These are phyloP conservation scores for Eristalis intricaria DNA, from an alignment of 2,888 invertebrate genomes.

Conservation along the genomic window DNA sequence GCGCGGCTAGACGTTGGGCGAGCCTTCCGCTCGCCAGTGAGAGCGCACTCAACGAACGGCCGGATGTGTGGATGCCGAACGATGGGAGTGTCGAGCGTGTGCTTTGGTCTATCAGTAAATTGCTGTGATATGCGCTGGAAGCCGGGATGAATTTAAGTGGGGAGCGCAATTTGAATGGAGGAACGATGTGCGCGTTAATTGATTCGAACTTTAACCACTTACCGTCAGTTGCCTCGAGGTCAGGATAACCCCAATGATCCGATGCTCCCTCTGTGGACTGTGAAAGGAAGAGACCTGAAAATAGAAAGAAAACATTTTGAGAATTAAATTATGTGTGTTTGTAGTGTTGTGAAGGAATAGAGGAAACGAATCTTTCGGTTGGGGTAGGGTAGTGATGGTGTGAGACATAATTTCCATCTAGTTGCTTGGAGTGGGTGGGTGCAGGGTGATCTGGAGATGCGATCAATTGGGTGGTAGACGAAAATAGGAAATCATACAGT, in stretches of 20 bases:
- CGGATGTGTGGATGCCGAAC: neutral
- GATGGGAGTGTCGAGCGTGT: conserved; percentile 21
- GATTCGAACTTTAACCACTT: conserved; percentile 73
- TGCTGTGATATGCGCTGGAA: conserved; percentile 18
- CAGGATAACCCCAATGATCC: conserved; percentile 78
- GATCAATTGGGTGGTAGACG: neutral
- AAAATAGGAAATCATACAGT: too few relatives aligned
- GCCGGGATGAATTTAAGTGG: conserved; percentile 2
- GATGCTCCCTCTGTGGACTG: conserved; percentile 36
- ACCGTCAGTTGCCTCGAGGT: conserved; percentile 77
- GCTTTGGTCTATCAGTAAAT: conserved; percentile 34
- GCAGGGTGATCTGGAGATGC: neutral
- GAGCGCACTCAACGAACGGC: conserved; percentile 12
- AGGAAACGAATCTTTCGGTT: neutral
- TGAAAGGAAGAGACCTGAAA: conserved; percentile 45
- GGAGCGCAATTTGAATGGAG: conserved; percentile 59
- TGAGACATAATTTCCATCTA: neutral
- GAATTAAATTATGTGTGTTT: neutral
- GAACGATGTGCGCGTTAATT: conserved; percentile 3
- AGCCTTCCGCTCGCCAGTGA: conserved; percentile 24
- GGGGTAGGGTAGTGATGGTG: neutral
- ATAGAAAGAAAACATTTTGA: neutral
- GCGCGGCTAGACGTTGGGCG: conserved; percentile 21
- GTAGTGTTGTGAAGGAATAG: neutral
- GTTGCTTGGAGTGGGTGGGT: too few relatives aligned